phyloP scores from a whole-genome alignment of 2,888 invertebrate species.

The Cyaniris semiargus region DNA sequence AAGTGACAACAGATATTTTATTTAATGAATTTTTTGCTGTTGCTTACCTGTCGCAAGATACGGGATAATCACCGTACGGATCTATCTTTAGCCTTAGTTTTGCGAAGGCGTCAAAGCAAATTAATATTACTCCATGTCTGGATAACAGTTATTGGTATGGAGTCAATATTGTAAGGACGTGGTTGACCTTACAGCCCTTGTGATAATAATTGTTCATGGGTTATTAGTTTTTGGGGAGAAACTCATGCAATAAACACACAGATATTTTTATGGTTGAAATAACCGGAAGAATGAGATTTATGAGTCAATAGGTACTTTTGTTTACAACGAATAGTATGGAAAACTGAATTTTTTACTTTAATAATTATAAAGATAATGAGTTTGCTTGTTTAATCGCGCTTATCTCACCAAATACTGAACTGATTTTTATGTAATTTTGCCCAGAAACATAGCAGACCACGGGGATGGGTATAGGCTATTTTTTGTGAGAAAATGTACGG shows the following conservation, averaged over 20 bases:
- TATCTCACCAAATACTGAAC: not conserved
- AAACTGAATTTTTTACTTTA: too few relatives aligned
- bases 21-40: not conserved
- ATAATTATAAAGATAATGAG: too few relatives aligned
- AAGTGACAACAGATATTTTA: too few relatives aligned
- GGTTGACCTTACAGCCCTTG: not conserved
- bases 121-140: conserved; percentile 6
- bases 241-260: not conserved
- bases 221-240: conserved; percentile 6
- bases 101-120: not conserved
- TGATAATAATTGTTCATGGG: not conserved
- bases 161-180: conserved; percentile 23
- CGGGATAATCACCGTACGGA: not conserved
- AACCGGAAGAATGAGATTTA: not conserved
- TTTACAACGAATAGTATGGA: not conserved
- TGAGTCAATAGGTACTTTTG: not conserved
- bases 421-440: not conserved
- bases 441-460: too few relatives aligned
- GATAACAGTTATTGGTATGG: conserved; percentile 16
- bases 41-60: not conserved
- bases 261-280: not conserved
- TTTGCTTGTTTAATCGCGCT: too few relatives aligned
- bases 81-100: not conserved
- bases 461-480: too few relatives aligned
- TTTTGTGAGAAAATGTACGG: too few relatives aligned